Base-by-base conservation (phyloP, 2,113 vertebrate genomes). In the Microcebus tavaratra region DNA sequence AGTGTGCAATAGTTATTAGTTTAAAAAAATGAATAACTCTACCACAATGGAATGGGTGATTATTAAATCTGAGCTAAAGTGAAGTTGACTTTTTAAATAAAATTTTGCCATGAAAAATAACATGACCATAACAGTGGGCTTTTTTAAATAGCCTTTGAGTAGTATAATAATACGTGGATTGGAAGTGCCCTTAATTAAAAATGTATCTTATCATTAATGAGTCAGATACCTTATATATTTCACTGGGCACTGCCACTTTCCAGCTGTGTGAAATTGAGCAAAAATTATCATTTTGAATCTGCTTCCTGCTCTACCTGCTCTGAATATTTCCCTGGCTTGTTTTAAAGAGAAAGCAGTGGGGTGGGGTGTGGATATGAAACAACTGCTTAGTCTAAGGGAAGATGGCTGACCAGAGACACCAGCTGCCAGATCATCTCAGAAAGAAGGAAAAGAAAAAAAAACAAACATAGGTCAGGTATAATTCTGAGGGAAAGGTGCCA, bases 181-280 rank as follows among this genome's bases (percentile, higher is more conserved):
- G 55, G 61, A 96, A 87, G 65, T 91, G 27, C 23, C 94, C 12
- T 95, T 90, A 96, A 76, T 90, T 92, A 91, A 92, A 96, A 90
- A 92, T 87, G 6, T 88, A 6, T 90, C 78, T 87, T 89, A 92
- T 76, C 25, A 78, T 42, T 87, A 88, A 14, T 57, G 45, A 95
- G 31, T 79, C 88, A 70, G 25, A 83, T 3, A 76, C 53, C 53
- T 93, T 91, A 73, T 45, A 18, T 89, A 75, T 94, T 93, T 84
- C 27, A n/a, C 89, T 75, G 53, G 59, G 10, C 20, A 70, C 11
- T 45, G 67, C 31, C 53, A 83, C 80, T 91, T 97, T 7, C 42
- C n/a, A 36, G 27, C 76, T 94, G 39, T 95, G 45, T 90, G 67
- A 81, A 97, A 68, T 72, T 75, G 65, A 96, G 15, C 63, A 94